Percentiles rank a stretch among this genome's conserved stretches.
Evolutionary conservation across 2,113 vertebrate genomes (phyloP).

Genomic region (Catharus minimus): DNA sequence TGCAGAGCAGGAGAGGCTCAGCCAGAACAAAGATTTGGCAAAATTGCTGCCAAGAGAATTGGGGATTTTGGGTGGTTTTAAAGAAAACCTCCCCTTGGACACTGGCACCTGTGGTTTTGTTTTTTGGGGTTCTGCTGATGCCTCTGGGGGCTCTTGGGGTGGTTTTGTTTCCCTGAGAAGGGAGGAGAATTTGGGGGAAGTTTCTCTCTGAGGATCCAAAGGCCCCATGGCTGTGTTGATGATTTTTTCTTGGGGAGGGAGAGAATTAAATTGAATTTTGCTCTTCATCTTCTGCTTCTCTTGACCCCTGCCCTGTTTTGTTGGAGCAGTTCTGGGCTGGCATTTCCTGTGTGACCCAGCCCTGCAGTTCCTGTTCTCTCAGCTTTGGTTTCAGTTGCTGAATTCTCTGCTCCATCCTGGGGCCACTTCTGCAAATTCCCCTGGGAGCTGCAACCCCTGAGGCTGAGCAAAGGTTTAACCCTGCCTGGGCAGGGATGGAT

Average conservation of each 20-base stretch:
- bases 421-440: background rate
- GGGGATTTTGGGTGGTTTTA: background rate
- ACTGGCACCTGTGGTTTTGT: background rate
- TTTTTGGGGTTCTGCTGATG: background rate
- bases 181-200: background rate
- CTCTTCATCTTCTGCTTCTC: background rate
- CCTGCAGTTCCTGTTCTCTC: background rate
- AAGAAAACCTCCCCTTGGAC: background rate
- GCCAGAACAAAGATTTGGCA: constrained; percentile 55
- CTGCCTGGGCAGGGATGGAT: rapidly evolving
- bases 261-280: background rate
- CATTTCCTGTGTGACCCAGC: rapidly evolving
- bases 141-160: background rate
- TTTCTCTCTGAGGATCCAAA: background rate
- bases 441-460: background rate
- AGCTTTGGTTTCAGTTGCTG: background rate
- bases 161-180: background rate
- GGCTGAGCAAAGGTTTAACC: background rate
- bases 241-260: background rate
- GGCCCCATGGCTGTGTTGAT: too few relatives aligned
- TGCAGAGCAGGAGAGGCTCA: constrained; percentile 54
- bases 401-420: background rate
- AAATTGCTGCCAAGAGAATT: constrained; percentile 70
- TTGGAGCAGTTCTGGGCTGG: background rate
- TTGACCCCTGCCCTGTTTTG: rapidly evolving